Evolutionary conservation across 2,888 invertebrate genomes (phyloP), one percentile per base, ranked within the genome.

Genomic region (Lacanobia oleracea): DNA sequence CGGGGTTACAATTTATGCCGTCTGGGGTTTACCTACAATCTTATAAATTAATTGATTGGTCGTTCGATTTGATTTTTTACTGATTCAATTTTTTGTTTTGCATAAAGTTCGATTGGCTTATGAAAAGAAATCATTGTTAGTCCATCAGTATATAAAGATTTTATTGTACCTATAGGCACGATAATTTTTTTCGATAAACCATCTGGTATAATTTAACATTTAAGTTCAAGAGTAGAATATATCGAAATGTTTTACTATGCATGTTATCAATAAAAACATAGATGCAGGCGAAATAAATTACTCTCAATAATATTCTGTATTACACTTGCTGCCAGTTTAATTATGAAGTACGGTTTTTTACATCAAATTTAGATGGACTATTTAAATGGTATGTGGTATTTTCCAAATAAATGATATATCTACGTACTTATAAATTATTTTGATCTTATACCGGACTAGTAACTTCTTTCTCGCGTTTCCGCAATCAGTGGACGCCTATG

Each of bases 1-100:
- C 83, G 71, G 81, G 84, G 83, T 81, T 72, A 83, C 81, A 79
- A 76, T 86, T 84, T 78, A 85, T 86, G 77, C 81, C 37, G 57
- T 69, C 71, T 70, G 72, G 67, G 76, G 86, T 88, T 89, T 86
- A 75, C 79, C 84, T 83, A 81, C 84, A 88, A 88, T 88, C 77
- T 77, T 81, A 76, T 85, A 78, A 81, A 85, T 81, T 88, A 87
- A 87, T 88, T 89, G 87, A 85, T 88, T 88, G 83, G 79, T 74
- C 23, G 64, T 77, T 79, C 63, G 40, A 79, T 75, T 80, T 74
- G 56, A 66, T 73, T 68, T 80, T 77, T 77, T 73, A 80, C 81
- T 84, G 85, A 82, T 84, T 85, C 75, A 56, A 63, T 82, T 86
- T 84, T 68, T 78, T 60, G 60, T 70, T 84, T 75, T 74, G 48